These are phyloP conservation scores for Coregonus sp. DNA, from an alignment of 2,797 vertebrate species.

Conservation along the genomic window DNA sequence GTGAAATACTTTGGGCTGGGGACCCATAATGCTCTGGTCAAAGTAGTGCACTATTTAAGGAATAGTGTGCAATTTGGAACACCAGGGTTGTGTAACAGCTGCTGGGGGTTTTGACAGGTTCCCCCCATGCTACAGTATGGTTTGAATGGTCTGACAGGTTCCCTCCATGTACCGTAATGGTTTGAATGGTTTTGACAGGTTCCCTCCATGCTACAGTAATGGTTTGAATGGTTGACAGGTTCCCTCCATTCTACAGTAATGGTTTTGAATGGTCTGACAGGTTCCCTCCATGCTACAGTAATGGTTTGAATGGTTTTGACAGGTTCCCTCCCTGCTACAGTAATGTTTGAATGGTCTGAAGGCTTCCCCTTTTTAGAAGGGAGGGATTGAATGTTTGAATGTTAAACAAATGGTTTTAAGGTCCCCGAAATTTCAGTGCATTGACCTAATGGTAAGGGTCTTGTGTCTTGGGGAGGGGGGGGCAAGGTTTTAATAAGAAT, in stretches of 20 bases:
- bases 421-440: no score
- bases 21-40: constrained; percentile 1
- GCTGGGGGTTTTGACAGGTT: constrained; percentile 25
- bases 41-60: not conserved
- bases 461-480: no score
- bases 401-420: no score
- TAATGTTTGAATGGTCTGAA: no score
- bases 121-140: constrained; percentile 1
- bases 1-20: not conserved
- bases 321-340: no score
- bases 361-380: no score
- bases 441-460: no score
- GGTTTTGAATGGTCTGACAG: not conserved
- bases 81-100: constrained; percentile 16
- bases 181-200: constrained; percentile 20
- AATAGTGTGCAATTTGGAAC: not conserved
- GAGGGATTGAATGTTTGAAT: no score
- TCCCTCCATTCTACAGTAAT: not conserved
- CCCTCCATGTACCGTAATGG: not conserved
- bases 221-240: constrained; percentile 28
- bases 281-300: not conserved
- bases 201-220: not conserved
- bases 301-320: not conserved
- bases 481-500: no score
- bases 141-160: constrained; percentile 28